Evolutionary conservation across 2,888 invertebrate genomes (phyloP).

Genomic region (Tenthredo scrophulariae): DNA sequence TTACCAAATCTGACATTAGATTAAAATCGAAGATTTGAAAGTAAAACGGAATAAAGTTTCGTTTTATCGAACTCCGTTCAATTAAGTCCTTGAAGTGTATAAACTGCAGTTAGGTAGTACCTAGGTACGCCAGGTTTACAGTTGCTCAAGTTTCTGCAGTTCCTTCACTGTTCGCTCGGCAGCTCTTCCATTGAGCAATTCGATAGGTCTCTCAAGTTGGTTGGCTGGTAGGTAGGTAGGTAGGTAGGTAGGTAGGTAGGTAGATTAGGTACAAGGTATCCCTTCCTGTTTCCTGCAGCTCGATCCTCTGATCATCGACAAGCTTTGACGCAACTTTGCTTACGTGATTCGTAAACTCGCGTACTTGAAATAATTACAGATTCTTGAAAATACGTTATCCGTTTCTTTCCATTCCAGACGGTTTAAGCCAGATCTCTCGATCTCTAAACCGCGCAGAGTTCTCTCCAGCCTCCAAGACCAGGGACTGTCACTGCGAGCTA

Average conservation of each 20-base stretch:
- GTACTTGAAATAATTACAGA: not conserved
- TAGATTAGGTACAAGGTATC: not conserved
- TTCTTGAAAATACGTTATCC: not conserved
- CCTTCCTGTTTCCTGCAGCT: slow-evolving; percentile 6
- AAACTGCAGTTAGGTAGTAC: not conserved
- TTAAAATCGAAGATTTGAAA: not conserved
- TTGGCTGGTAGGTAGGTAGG: not conserved
- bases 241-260: not conserved
- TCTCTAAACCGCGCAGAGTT: too few species aligned
- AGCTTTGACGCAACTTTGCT: not conserved
- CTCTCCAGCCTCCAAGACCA: too few species aligned
- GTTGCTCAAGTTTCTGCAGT: slow-evolving; percentile 41
- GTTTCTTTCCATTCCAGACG: too few species aligned
- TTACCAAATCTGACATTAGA: not conserved
- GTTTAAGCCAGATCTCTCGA: too few species aligned
- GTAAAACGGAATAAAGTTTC: not conserved
- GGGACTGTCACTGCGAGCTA: not conserved
- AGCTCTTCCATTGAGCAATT: slow-evolving; percentile 38
- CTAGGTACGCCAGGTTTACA: not conserved
- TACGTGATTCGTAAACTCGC: not conserved
- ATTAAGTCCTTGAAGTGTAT: slow-evolving; percentile 32
- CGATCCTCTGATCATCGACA: slow-evolving; percentile 5
- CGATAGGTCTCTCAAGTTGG: slow-evolving; percentile 37
- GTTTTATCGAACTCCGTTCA: slow-evolving; percentile 5
- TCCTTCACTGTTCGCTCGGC: slow-evolving; percentile 19